Percentiles rank a stretch among this genome's conserved stretches.
phyloP scores from a whole-genome alignment of 2,113 vertebrate genomes.

The Platycercus adscitus region DNA sequence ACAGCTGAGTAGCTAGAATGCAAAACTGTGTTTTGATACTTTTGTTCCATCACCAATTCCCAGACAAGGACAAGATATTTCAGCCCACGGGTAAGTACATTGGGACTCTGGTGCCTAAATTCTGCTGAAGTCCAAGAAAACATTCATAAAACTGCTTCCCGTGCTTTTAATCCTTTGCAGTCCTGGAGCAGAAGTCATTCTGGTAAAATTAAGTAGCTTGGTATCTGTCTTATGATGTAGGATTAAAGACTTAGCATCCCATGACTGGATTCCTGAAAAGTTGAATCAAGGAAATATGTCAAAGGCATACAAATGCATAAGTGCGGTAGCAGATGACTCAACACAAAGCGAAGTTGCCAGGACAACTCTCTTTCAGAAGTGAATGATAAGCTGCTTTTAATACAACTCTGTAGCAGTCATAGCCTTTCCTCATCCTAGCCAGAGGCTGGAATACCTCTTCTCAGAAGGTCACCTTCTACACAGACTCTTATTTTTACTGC shows the following conservation, averaged over 20 bases:
- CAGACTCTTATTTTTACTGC: not conserved
- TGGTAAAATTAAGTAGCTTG: constrained; percentile 35
- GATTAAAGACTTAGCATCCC: constrained; percentile 30
- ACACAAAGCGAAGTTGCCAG: constrained; percentile 4
- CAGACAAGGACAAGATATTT: not conserved
- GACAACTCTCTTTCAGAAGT: not conserved
- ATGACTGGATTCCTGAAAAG: constrained; percentile 23
- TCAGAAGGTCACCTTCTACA: constrained; percentile 33
- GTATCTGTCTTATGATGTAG: constrained; percentile 3
- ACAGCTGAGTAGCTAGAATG: not conserved
- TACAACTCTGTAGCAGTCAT: not conserved
- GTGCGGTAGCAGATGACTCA: not conserved
- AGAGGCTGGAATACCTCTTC: constrained; percentile 20
- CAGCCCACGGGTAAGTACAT: not conserved
- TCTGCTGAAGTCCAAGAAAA: constrained; percentile 22
- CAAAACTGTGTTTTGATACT: not conserved
- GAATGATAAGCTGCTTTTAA: constrained; percentile 31
- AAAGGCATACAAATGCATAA: not conserved
- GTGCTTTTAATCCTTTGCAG: not conserved
- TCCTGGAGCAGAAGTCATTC: constrained; percentile 30
- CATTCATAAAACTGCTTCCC: not conserved
- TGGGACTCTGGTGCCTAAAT: not conserved
- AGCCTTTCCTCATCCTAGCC: not conserved
- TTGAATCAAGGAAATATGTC: not conserved
- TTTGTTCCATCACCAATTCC: not conserved